phyloP scores from a whole-genome alignment of 2,888 invertebrate species.

The Autographa pulchrina region DNA sequence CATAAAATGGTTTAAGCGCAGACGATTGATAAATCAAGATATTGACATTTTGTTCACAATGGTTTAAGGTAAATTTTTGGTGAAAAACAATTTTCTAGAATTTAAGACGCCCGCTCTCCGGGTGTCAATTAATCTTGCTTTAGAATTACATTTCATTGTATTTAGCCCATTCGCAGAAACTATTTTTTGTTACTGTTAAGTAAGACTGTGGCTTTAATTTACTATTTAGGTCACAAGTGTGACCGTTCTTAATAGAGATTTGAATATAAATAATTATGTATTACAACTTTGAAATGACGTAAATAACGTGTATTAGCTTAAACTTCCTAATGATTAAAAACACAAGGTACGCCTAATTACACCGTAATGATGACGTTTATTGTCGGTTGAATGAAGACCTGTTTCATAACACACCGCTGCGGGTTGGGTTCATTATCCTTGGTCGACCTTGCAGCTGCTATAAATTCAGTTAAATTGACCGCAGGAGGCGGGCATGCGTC shows the following conservation, averaged over 20 bases:
- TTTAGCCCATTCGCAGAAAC: slow-evolving; percentile 57
- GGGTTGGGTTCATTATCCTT: slow-evolving; percentile 84
- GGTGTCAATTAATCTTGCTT: slow-evolving; percentile 76
- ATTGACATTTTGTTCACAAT: slow-evolving; percentile 52
- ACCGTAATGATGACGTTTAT: slow-evolving; percentile 60
- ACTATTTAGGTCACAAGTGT: slow-evolving; percentile 62
- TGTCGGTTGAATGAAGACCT: slow-evolving; percentile 64
- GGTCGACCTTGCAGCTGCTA: slow-evolving; percentile 85
- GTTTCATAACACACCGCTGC: slow-evolving; percentile 72
- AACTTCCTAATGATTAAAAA: slow-evolving; percentile 34
- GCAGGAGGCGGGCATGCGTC: slow-evolving; percentile 82
- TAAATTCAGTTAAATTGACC: slow-evolving; percentile 85
- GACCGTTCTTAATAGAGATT: slow-evolving; percentile 21
- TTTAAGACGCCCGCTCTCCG: slow-evolving; percentile 65
- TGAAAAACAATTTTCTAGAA: slow-evolving; percentile 59
- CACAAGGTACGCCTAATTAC: slow-evolving; percentile 45
- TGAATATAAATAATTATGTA: slow-evolving; percentile 66
- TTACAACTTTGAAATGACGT: slow-evolving; percentile 27
- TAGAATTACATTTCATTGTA: slow-evolving; percentile 69
- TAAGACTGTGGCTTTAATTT: slow-evolving; percentile 66
- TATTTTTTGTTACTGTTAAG: slow-evolving; percentile 65
- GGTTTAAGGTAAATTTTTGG: slow-evolving; percentile 64
- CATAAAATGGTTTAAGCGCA: neutral
- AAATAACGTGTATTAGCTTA: slow-evolving; percentile 10
- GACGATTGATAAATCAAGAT: slow-evolving; percentile 18